Evolutionary conservation across 2,797 vertebrate genomes (phyloP).

Genomic region (Sebastes oblongus): DNA sequence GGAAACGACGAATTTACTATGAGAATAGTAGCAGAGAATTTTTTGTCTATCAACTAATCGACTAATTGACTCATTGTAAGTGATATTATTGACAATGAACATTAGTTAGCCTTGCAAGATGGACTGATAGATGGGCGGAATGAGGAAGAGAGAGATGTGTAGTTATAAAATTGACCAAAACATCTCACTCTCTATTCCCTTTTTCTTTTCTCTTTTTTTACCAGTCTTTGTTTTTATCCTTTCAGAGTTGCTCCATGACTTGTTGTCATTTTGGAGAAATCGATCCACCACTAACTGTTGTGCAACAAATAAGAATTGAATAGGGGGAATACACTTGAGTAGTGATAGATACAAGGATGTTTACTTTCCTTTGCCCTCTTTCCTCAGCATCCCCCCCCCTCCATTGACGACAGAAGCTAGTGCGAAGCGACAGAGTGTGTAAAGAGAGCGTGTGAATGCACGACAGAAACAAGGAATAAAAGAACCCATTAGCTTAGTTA

Average conservation of each 20-base stretch:
- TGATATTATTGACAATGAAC: not conserved
- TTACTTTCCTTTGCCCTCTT: constrained; percentile 19
- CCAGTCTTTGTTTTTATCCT: not conserved
- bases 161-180: not conserved
- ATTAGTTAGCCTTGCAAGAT: not conserved
- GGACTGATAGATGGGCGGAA: not conserved
- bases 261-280: not conserved
- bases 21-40: not conserved
- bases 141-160: not conserved
- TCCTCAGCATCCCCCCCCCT: not conserved
- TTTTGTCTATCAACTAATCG: not conserved
- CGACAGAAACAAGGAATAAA: constrained; percentile 40
- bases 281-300: not conserved
- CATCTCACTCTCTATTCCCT: not conserved
- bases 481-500: constrained; percentile 58
- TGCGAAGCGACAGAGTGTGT: constrained; percentile 48
- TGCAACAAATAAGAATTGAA: constrained; percentile 6
- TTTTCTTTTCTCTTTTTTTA: not conserved
- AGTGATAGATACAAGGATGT: constrained; percentile 10
- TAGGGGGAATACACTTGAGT: not conserved
- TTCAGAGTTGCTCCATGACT: not conserved
- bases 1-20: not conserved
- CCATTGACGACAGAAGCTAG: constrained; percentile 46
- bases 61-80: not conserved
- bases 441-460: constrained; percentile 49